These are phyloP conservation scores for Cyprinodon diabolis DNA, from an alignment of 2,797 vertebrate genomes.

Conservation along the genomic window DNA sequence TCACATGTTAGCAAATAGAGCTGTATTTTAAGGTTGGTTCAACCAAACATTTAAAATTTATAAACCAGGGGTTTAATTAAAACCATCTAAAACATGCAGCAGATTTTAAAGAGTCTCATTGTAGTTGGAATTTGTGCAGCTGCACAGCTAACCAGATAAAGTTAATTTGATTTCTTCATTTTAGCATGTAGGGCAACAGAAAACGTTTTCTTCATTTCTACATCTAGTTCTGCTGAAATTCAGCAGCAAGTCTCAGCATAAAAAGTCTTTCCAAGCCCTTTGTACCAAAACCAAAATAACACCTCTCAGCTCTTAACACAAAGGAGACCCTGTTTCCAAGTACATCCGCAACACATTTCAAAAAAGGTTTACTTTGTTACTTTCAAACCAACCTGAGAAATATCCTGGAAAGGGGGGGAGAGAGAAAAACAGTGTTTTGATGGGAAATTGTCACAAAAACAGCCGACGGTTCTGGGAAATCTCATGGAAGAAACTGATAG, in stretches of 20 bases:
- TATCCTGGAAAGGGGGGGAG: neutral
- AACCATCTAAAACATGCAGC: neutral
- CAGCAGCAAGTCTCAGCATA: conserved; percentile 34
- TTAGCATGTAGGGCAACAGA: conserved; percentile 1
- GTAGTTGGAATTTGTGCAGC: conserved; percentile 1
- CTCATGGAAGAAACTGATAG: conserved; percentile 68
- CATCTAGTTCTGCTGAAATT: conserved; percentile 51
- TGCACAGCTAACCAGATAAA: neutral
- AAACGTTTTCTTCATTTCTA: neutral
- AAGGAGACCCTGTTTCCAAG: conserved; percentile 21
- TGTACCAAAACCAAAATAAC: conserved; percentile 17
- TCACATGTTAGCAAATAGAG: neutral
- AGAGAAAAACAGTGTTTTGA: conserved; percentile 31
- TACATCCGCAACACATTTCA: neutral
- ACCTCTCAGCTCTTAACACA: conserved; percentile 9
- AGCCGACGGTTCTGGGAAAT: conserved; percentile 70
- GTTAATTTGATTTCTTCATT: neutral
- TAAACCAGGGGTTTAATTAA: neutral
- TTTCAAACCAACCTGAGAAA: conserved; percentile 24
- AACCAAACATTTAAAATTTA: neutral
- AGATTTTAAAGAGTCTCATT: neutral
- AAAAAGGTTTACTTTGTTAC: conserved; percentile 13
- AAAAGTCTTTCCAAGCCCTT: conserved; percentile 38
- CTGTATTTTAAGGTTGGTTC: neutral
- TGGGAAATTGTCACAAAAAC: conserved; percentile 46